Evolutionary conservation across 2,113 vertebrate genomes (phyloP), one percentile per base, ranked within the genome.

Genomic region (Channa argus): DNA sequence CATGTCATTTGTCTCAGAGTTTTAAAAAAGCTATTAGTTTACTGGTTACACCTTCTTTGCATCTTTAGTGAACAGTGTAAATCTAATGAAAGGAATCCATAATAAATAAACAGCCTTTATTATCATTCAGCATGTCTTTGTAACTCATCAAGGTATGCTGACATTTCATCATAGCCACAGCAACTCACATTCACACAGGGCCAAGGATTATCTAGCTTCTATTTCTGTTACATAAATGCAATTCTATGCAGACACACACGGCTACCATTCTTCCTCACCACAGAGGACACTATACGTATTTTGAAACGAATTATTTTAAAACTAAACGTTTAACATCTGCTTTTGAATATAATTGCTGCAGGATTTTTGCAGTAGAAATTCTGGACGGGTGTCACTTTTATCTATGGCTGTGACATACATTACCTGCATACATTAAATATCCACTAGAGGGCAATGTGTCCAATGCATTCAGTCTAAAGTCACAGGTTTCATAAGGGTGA

Each of bases 371-470:
- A 33, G 44, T 2, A 54, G 15, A 63, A 43, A 47, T 34, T 36
- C 0, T 14, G 12, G 10, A 47, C 3, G 5, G 33, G 43, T 50
- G 36, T 55, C 50, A 38, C 74, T 70, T 52, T 36, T 50, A 15
- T 58, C 12, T 55, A 8, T 24, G 45, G 15, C 59, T 69, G 34
- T 58, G n/a, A 39, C 41, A 44, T 55, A 63, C 61, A 46, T 68
- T 45, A 24, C 33, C 8, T 52, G 60, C 34, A 71, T 80, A 63
- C 82, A 46, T 59, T 37, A 56, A 62, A 69, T 59, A 33, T 65
- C 88, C 94, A 92, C 90, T 85, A 94, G 94, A 84, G 92, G 92
- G 92, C 93, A 93, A 79, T 94, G 90, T 93, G 88, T 87, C 84
- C 92, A 92, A 93, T 70, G 84, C 69, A 70, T 87, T 92, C 71